phyloP scores from a whole-genome alignment of 1,140 invertebrate genomes.

The Aculops lycopersici region DNA sequence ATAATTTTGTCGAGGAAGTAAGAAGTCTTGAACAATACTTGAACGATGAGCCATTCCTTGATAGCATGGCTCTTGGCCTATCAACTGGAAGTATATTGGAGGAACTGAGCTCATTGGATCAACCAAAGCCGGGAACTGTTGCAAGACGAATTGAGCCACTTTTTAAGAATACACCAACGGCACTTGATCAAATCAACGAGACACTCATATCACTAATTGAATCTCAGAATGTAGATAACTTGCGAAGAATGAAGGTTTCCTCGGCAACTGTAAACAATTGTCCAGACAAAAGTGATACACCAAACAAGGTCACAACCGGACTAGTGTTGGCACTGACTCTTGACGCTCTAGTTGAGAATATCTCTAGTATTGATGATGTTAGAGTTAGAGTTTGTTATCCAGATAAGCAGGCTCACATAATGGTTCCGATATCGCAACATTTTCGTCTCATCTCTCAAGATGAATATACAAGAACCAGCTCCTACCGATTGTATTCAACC shows the following conservation, averaged over 20 bases:
- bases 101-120: slow-evolving; percentile 36
- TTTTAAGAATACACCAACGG: slow-evolving; percentile 21
- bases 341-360: slow-evolving; percentile 47
- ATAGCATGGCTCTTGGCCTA: slow-evolving; percentile 32
- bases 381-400: slow-evolving; percentile 51
- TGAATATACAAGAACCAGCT: neutral
- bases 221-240: neutral
- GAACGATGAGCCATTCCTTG: slow-evolving; percentile 36
- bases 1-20: slow-evolving; percentile 27
- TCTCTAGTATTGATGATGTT: slow-evolving; percentile 32
- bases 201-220: slow-evolving; percentile 14
- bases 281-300: slow-evolving; percentile 38
- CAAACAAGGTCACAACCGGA: slow-evolving; percentile 70
- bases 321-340: slow-evolving; percentile 49
- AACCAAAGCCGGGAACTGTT: slow-evolving; percentile 48
- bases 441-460: slow-evolving; percentile 14
- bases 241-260: slow-evolving; percentile 17
- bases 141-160: slow-evolving; percentile 42
- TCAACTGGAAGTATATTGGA: slow-evolving; percentile 44
- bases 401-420: slow-evolving; percentile 49
- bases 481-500: slow-evolving; percentile 40
- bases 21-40: slow-evolving; percentile 22
- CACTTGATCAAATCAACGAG: slow-evolving; percentile 19
- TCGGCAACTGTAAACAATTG: slow-evolving; percentile 51
- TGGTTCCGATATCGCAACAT: slow-evolving; percentile 31